These are phyloP conservation scores for Catamblyrhynchus diadema DNA, from an alignment of 2,797 vertebrate species.

Conservation along the genomic window DNA sequence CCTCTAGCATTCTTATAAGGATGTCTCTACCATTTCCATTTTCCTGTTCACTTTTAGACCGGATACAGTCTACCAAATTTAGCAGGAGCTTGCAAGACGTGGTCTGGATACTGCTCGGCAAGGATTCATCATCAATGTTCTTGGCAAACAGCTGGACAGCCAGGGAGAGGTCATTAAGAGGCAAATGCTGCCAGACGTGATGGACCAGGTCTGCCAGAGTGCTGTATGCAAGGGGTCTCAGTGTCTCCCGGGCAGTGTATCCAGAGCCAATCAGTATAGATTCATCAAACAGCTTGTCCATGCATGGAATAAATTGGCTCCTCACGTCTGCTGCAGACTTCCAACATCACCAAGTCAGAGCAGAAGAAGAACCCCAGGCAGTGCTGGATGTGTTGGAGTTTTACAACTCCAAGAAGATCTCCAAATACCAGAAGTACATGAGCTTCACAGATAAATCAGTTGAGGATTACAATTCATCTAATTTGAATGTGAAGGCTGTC, in stretches of 20 bases:
- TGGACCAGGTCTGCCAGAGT: conserved; percentile 96
- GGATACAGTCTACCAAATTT: conserved; percentile 97
- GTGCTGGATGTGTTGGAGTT: no score
- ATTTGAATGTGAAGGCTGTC: no score
- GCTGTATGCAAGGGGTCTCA: conserved; percentile 95
- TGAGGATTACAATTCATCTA: no score
- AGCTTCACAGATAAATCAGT: no score
- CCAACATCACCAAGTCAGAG: no score
- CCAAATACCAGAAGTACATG: no score
- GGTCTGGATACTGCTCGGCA: conserved; percentile 98
- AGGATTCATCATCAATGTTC: conserved; percentile 96
- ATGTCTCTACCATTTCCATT: conserved; percentile 97
- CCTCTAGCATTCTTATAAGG: conserved; percentile 98
- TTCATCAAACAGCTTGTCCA: conserved; percentile 98
- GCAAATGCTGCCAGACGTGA: conserved; percentile 94
- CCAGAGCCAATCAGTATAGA: conserved; percentile 95
- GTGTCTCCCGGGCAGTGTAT: conserved; percentile 93
- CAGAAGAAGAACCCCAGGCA: no score
- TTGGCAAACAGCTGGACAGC: conserved; percentile 98
- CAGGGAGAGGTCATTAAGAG: conserved; percentile 92
- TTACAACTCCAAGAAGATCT: no score
- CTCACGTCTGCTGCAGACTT: no score
- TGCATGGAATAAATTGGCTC: conserved; percentile 98
- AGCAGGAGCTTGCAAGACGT: conserved; percentile 98
- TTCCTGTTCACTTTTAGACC: conserved; percentile 97